Evolutionary conservation across 1,140 invertebrate species (phyloP).

Genomic region (Charaxes varanes): DNA sequence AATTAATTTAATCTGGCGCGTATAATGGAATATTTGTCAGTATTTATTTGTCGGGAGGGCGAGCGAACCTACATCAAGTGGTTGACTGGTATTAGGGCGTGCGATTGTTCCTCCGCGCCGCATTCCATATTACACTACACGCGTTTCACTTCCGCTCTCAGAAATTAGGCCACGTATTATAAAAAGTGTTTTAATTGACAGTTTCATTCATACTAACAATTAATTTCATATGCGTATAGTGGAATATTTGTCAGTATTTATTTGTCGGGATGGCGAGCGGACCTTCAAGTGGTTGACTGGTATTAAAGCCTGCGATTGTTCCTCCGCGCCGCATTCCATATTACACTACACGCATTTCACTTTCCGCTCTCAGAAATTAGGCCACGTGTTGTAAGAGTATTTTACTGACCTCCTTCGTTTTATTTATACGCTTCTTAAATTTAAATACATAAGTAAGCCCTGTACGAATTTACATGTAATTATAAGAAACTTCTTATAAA

Average conservation of each 20-base stretch:
- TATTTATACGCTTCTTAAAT: too few relatives aligned
- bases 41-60: conserved; percentile 26
- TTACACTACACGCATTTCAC: conserved; percentile 55
- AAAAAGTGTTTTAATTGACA: too few relatives aligned
- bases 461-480: too few relatives aligned
- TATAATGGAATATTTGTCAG: conserved; percentile 19
- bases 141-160: conserved; percentile 35
- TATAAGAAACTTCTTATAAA: too few relatives aligned
- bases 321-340: conserved; percentile 49
- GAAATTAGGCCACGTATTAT: too few relatives aligned
- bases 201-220: too few relatives aligned
- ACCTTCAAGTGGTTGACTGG: conserved; percentile 69
- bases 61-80: conserved; percentile 65
- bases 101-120: conserved; percentile 56
- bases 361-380: conserved; percentile 60
- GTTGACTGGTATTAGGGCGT: conserved; percentile 67
- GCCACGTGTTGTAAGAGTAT: too few relatives aligned
- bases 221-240: conserved; percentile 20
- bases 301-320: conserved; percentile 67
- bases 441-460: too few relatives aligned
- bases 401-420: too few relatives aligned
- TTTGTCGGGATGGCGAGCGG: conserved; percentile 28
- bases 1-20: conserved; percentile 17
- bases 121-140: conserved; percentile 57
- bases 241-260: conserved; percentile 23